Evolutionary conservation across 2,888 invertebrate species (phyloP).

Genomic region (Yponomeuta sedellus): DNA sequence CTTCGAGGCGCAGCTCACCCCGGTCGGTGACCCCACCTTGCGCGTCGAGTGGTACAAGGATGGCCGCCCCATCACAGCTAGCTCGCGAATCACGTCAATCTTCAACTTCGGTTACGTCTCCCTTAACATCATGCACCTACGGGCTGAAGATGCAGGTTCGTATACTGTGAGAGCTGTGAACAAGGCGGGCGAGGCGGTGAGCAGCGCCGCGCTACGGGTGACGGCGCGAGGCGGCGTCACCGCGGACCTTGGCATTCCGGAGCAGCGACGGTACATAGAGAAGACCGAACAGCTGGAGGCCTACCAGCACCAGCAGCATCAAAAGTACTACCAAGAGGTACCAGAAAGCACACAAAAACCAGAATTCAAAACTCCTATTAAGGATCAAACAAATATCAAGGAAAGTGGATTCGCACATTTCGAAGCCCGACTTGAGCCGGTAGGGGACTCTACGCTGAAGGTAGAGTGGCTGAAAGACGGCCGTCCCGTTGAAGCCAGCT

Average conservation of each 20-base stretch:
- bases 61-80: conserved; percentile 95
- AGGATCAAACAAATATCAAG: conserved; percentile 89
- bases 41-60: conserved; percentile 97
- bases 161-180: conserved; percentile 95
- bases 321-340: conserved; percentile 86
- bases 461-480: conserved; percentile 97
- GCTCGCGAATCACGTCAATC: conserved; percentile 97
- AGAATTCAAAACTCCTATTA: conserved; percentile 92
- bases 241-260: conserved; percentile 90
- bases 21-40: conserved; percentile 95
- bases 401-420: conserved; percentile 97
- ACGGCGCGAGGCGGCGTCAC: conserved; percentile 89
- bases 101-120: conserved; percentile 99
- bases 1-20: conserved; percentile 94
- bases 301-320: conserved; percentile 88
- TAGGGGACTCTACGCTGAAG: conserved; percentile 91
- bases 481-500: conserved; percentile 92
- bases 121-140: conserved; percentile 98
- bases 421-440: conserved; percentile 95
- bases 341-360: conserved; percentile 88
- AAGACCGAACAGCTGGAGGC: conserved; percentile 94
- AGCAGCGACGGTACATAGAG: conserved; percentile 93
- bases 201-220: conserved; percentile 86
- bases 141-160: conserved; percentile 98
- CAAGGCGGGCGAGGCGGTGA: conserved; percentile 92